Evolutionary conservation across 2,888 invertebrate species (phyloP), one percentile per base, ranked within the genome.

Genomic region (Hipparchia semele): DNA sequence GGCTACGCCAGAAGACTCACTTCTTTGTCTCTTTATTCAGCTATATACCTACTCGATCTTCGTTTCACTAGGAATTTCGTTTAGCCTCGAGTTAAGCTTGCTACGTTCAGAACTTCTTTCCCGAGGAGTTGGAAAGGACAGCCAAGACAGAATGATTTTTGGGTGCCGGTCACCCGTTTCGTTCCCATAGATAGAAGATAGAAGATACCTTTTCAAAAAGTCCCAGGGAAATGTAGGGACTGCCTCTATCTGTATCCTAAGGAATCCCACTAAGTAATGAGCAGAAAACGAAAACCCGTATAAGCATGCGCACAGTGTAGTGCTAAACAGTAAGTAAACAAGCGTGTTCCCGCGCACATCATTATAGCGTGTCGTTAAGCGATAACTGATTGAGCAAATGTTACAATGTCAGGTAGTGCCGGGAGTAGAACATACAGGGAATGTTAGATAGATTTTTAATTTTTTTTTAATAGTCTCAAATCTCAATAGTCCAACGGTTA

Each of bases 331-430:
- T 65, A 79, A 77, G 74, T 79, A 91, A 90, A 92, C 90, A 90
- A 77, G 56, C 78, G 76, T 77, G 80, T 80, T 82, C 83, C 83
- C 83, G 86, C 80, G 80, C 83, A 81, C 81, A 87, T 90, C 89
- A 89, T 92, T 91, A 92, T 90, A 85, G 86, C 90, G 81, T 89
- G 92, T 92, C 92, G 90, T 92, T 91, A 87, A 85, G 84, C 87
- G 90, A 86, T 84, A 92, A 92, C 84, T 82, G 86, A 79, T 84
- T 84, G 77, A 65, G 76, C 83, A 87, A 87, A 87, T 84, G 79
- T 68, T 39, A 56, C 54, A 61, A 61, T 70, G 75, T 74, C 76
- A 75, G 73, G 74, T 73, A 73, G 68, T 58, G 58, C 13, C 58
- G 58, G 23, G 23, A 8, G 5, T 39, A 39, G 53, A 12, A 5